Evolutionary conservation across 1,140 invertebrate species (phyloP), one percentile per base, ranked within the genome.

Genomic region (Lucilia cuprina): DNA sequence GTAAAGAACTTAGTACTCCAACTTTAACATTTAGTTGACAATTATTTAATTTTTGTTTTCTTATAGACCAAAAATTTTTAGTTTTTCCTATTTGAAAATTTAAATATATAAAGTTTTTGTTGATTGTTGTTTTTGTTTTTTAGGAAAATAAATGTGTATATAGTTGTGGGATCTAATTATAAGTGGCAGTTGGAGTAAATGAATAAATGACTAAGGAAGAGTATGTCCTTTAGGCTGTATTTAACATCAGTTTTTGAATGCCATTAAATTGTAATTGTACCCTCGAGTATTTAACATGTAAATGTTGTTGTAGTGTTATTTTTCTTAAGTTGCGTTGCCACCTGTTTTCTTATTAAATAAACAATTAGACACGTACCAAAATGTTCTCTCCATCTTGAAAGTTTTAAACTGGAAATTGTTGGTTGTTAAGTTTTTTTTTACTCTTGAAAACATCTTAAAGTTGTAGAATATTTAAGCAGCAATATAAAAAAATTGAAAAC

Each of bases 361-460:
- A 80, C 84, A 84, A 84, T 84, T 84, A 84, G 84, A 82, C 84
- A 84, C 84, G 84, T 84, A 82, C 50, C 78, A 82, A 30, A 41
- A 78, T 84, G 21, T 25, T 70, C 9, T 10, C 7, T 9, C 5
- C 65, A 21, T 25, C 21, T 70, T 21, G 65, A 70, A 70, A 70
- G 65, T 70, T 70, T 21, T 70, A 19, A 2, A 21, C 10, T 25
- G 65, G n/a, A 70, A 19, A 70, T 70, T 21, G 55, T 41, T 41
- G 41, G 41, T 55, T 55, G 50, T 55, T 17, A 55, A 55, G 25
- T 55, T 55, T 55, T 13, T 12, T 55, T 13, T 55, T 55, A 41
- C 41, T 30, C 25, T 30, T 30, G 41, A 10, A 41, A 41, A 41
- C 41, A 55, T n/a, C 50, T 55, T 55, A 55, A 55, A 55, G 50